phyloP scores from a whole-genome alignment of 2,113 vertebrate genomes.

The Corvus moneduloides region DNA sequence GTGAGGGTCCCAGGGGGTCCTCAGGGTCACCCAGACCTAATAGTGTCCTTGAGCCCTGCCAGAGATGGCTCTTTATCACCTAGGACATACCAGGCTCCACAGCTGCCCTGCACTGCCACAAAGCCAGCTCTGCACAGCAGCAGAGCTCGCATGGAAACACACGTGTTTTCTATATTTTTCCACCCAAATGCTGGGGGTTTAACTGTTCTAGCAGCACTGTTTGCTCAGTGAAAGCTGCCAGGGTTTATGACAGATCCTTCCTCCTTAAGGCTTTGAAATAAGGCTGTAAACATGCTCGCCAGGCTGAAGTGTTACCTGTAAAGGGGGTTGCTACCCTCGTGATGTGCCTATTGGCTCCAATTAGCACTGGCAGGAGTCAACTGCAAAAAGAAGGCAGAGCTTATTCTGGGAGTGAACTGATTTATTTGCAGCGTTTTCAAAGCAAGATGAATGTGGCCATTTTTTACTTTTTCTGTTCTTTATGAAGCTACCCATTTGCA shows the following conservation, averaged over 20 bases:
- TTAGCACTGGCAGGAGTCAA: constrained; percentile 64
- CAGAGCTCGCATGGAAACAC: constrained; percentile 58
- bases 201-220: constrained; percentile 61
- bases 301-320: constrained; percentile 62
- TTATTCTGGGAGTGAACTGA: constrained; percentile 17
- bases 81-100: neutral
- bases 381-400: neutral
- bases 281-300: constrained; percentile 70
- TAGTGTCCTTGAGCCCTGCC: fast-evolving
- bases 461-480: neutral
- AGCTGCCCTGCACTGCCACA: neutral
- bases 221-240: constrained; percentile 55
- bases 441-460: neutral
- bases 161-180: constrained; percentile 74
- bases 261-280: constrained; percentile 73
- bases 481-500: neutral
- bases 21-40: neutral
- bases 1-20: neutral
- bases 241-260: constrained; percentile 73
- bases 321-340: constrained; percentile 14
- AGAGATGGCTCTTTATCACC: neutral
- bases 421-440: constrained; percentile 47
- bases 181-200: constrained; percentile 44
- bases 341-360: constrained; percentile 59
- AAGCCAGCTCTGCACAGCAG: neutral